Percentiles rank a stretch among this genome's conserved stretches.
phyloP scores from a whole-genome alignment of 2,113 vertebrate species.

The Tenebrosternarchus preto region DNA sequence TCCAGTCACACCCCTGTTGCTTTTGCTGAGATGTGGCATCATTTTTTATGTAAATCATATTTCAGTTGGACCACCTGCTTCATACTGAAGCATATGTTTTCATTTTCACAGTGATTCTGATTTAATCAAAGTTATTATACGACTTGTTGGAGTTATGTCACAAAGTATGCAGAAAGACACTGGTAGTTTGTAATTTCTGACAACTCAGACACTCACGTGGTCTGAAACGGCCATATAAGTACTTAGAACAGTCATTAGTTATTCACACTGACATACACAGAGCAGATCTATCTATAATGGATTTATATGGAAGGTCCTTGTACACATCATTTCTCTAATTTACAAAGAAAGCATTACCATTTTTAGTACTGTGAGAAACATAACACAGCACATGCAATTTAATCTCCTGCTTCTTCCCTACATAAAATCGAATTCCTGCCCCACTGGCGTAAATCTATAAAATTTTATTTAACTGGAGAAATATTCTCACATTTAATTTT shows the following conservation, averaged over 20 bases:
- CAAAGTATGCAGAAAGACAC: background rate
- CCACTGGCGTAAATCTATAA: constrained; percentile 10
- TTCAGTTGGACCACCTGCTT: background rate
- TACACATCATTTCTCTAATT: constrained; percentile 2
- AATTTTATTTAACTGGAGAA: constrained; percentile 43
- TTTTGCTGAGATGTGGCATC: background rate
- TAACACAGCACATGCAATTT: background rate
- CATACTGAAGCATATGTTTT: background rate
- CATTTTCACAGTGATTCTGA: background rate
- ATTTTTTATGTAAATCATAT: constrained; percentile 11
- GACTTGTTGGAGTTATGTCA: background rate
- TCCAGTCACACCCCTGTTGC: background rate
- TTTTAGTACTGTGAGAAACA: background rate
- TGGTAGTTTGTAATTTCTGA: constrained; percentile 1
- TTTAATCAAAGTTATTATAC: constrained; percentile 26
- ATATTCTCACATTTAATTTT: constrained; percentile 54
- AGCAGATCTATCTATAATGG: background rate
- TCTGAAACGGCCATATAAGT: background rate
- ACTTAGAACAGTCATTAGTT: background rate
- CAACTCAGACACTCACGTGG: background rate
- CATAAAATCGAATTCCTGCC: constrained; percentile 35
- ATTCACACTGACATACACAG: constrained; percentile 1
- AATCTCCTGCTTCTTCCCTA: constrained; percentile 13
- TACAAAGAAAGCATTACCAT: constrained; percentile 5
- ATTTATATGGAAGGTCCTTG: background rate